Percentiles rank a stretch among this genome's conserved stretches.
Evolutionary conservation across 1,140 invertebrate species (phyloP).

Genomic region (Chlorops oryzae): DNA sequence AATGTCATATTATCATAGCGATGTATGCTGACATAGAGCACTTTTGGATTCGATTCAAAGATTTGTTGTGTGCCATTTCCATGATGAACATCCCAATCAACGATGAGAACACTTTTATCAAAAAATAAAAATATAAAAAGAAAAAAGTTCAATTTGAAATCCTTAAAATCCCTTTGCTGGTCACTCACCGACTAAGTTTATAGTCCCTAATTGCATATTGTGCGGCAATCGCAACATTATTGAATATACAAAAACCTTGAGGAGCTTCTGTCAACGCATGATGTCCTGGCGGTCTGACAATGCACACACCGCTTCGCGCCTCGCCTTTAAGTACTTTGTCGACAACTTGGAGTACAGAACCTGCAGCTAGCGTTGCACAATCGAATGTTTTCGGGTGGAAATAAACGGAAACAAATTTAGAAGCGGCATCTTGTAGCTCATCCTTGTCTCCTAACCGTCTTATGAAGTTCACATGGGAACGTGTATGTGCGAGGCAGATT

Average conservation of each 20-base stretch:
- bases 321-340: conserved; percentile 64
- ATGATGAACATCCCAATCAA: conserved; percentile 95
- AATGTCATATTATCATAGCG: conserved; percentile 80
- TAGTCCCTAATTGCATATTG: conserved; percentile 63
- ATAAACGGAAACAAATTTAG: conserved; percentile 69
- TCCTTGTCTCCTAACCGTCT: conserved; percentile 32
- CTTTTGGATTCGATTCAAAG: conserved; percentile 65
- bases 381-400: conserved; percentile 66
- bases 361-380: conserved; percentile 64
- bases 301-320: conserved; percentile 66
- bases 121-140: conserved; percentile 7
- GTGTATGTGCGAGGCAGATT: conserved; percentile 60
- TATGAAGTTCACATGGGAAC: conserved; percentile 56
- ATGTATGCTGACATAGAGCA: conserved; percentile 87
- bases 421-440: conserved; percentile 32
- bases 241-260: conserved; percentile 85
- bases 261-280: conserved; percentile 67
- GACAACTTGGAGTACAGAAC: conserved; percentile 73
- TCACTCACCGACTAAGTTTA: conserved; percentile 54
- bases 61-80: conserved; percentile 83
- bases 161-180: conserved; percentile 15
- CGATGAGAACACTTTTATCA: conserved; percentile 64
- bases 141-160: background rate
- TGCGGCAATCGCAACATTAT: conserved; percentile 78
- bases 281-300: conserved; percentile 82